Evolutionary conservation across 2,888 invertebrate genomes (phyloP), one percentile per base, ranked within the genome.

Genomic region (Parnassius smintheus): DNA sequence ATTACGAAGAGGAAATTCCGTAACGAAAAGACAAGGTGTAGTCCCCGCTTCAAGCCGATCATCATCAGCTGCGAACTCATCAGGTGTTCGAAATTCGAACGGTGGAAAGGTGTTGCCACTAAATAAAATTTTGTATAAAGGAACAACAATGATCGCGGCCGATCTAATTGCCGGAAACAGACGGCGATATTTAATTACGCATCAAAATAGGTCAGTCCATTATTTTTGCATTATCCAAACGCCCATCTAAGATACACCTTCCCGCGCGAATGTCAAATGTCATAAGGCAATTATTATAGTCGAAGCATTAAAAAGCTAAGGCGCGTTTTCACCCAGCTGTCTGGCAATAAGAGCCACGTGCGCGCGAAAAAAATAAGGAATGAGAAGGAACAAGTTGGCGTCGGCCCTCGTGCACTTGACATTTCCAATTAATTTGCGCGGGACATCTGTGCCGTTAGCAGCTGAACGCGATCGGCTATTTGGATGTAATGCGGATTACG

Each of bases 381-480:
- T 75, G 68, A 68, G 76, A 81, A 76, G 83, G 83, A 78, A 79
- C 83, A 87, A 88, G 86, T 88, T 88, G 90, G 88, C 88, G 82
- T 68, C 67, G 69, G 72, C 72, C 70, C 77, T 78, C 81, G 80
- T 88, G 91, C 89, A 91, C 91, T 91, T 91, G 91, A 91, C 91
- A 91, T 91, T 91, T 90, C 89, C 91, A 90, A 91, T 91, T 91
- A 91, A 91, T 91, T 91, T 89, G 88, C 86, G 78, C 85, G 84
- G 86, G 83, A 88, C 90, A 90, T 91, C 91, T 91, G 91, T 90
- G 88, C 79, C 75, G 82, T 81, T 81, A 85, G 90, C 91, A 90
- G 91, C 91, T 90, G 90, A 89, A 80, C 76, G 72, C 73, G 76
- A 80, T 78, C 74, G 81, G 82, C 75, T 78, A 77, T 80, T 81